Base-by-base conservation (phyloP, 2,797 vertebrate species). In the Bovichtus variegatus region DNA sequence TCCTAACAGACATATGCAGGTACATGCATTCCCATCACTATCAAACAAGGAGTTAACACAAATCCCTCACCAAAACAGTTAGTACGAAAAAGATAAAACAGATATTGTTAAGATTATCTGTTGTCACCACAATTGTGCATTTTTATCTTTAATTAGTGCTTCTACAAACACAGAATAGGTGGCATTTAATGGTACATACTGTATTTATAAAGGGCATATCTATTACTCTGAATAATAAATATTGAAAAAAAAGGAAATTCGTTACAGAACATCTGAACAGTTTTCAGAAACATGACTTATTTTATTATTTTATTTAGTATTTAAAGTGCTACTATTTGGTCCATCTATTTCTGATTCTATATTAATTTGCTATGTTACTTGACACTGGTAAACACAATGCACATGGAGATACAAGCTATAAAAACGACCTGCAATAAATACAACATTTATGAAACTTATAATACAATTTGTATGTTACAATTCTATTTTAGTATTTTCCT, bases 1-100 rank as follows among this genome's bases (percentile, higher is more conserved):
- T 74, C 21, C 66, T 34, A 55, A 66, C 75, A 70, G 78, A 87
- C 78, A 78, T 82, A 81, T 78, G 77, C 27, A 67, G 80, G 61
- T 71, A 71, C 57, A 68, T 73, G 68, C 57, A 62, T 81, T 89
- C 74, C 68, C 73, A 86, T 91, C 87, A 91, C 90, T 87, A 87
- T 83, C 62, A 86, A 88, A 91, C 87, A 61, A 84, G 78, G 71
- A 82, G 83, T 82, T 75, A 85, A 75, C 41, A 47, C 36, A 65
- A 82, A 61, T 54, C 15, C 50, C 21, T 60, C 7, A 19, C 15
- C 49, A 67, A 68, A 80, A 75, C 60, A 41, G 51, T 40, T 49
- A 49, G 46, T 21, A 44, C 2, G 29, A 76, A 43, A 74, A 72
- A 76, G 21, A 43, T 5, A n/a, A 57, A 77, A 41, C 10, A 68